Conservation (phyloP, 30 jellyfish, hydroid and myxozoan species). For the Turritopsis rubra region DNA sequence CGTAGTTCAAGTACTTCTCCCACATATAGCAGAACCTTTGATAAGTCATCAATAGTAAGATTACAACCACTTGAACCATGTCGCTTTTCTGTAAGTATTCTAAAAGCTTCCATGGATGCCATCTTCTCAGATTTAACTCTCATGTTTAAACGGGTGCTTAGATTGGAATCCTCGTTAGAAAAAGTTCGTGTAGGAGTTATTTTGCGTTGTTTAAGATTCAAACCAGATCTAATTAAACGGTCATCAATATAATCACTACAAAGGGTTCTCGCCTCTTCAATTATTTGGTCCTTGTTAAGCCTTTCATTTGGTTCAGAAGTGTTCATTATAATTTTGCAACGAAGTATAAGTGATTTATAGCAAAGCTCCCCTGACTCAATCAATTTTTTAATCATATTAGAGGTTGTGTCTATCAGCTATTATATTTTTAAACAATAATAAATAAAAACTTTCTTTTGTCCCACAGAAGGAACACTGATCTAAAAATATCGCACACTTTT, state of each 20-base stretch:
- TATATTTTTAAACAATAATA: too few relatives aligned
- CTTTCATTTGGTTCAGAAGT: not conserved
- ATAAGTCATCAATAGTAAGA: constrained; percentile 29
- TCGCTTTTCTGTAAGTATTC: constrained; percentile 16
- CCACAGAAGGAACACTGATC: too few relatives aligned
- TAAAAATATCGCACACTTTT: too few relatives aligned
- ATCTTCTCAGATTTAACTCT: not conserved
- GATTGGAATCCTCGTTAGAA: not conserved
- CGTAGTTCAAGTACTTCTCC: constrained; percentile 83
- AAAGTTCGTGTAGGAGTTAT: constrained; percentile 15
- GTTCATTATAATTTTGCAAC: not conserved
- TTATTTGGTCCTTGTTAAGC: constrained; percentile 13
- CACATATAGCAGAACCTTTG: constrained; percentile 47
- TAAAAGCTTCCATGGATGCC: constrained; percentile 14
- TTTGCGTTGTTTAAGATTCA: constrained; percentile 68
- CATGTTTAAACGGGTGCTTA: not conserved
- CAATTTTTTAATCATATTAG: not conserved
- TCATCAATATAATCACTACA: constrained; percentile 81
- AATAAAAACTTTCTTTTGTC: not conserved
- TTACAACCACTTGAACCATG: constrained; percentile 3
- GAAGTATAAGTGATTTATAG: not conserved
- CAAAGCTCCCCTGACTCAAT: not conserved
- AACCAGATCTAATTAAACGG: constrained; percentile 78
- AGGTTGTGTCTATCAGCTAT: not conserved
- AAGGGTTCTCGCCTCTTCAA: constrained; percentile 41